These are phyloP conservation scores for Gymnoscopelus braueri DNA, from an alignment of 2,797 vertebrate genomes.

Conservation along the genomic window DNA sequence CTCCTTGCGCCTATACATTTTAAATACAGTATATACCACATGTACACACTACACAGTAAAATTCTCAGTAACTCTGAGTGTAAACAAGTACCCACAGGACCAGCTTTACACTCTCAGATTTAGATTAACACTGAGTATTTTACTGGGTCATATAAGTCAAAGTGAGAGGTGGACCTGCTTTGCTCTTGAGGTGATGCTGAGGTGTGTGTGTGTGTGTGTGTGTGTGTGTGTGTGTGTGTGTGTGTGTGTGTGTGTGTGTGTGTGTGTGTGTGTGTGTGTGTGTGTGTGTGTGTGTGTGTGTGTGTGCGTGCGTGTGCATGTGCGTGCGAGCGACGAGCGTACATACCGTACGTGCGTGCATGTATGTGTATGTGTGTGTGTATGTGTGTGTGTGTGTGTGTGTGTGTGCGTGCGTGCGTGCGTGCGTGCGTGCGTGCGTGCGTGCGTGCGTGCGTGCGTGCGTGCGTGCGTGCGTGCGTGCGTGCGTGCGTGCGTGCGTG, in stretches of 20 bases:
- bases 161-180: constrained; percentile 65
- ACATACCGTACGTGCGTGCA: too few species aligned
- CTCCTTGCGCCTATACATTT: constrained; percentile 27
- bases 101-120: too few species aligned
- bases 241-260: too few species aligned
- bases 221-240: too few species aligned
- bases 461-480: too few species aligned
- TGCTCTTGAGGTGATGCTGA: constrained; percentile 56
- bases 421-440: too few species aligned
- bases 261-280: constrained; percentile 1
- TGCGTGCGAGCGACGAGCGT: too few species aligned
- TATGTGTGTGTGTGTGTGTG: too few species aligned
- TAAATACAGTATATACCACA: constrained; percentile 32
- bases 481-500: too few species aligned
- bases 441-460: too few species aligned
- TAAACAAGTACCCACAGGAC: constrained; percentile 47
- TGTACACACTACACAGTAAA: constrained; percentile 40
- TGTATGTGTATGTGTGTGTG: too few species aligned
- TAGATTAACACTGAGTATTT: too few species aligned
- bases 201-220: neutral
- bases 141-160: constrained; percentile 57
- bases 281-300: constrained; percentile 15
- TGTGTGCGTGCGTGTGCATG: constrained; percentile 41
- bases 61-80: constrained; percentile 42
- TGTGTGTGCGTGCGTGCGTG: constrained; percentile 8